Base-by-base conservation (phyloP, 1,140 invertebrate genomes). In the Tetramorium simillimum region DNA sequence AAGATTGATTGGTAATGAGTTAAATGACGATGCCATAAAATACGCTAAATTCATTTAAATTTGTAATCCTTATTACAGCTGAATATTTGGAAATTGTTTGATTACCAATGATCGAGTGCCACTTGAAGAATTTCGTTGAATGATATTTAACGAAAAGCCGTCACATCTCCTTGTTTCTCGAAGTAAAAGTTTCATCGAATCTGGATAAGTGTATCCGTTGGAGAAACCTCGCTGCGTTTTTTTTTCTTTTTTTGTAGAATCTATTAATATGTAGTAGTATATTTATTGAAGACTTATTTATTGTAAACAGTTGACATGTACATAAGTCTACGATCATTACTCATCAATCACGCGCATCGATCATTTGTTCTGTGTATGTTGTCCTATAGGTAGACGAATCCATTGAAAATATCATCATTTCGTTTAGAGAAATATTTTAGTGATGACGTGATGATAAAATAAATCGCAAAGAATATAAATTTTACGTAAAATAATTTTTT, bases 211-310 rank as follows among this genome's bases (percentile, higher is more conserved):
- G 21, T 58, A 70, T 69, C 67, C 67, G 37, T 70, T 78, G 63
- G 33, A 73, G 58, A 85, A 90, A 77, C 78, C 88, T 90, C 86
- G 86, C 89, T 80, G 86, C 84, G 80, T 89, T 85, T 88, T 80
- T 73, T 70, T 24, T 2, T 28, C 14, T 72, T 72, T 58, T 75
- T 62, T 88, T 84, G 53, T 91, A 91, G 87, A 88, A 91, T 58
- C 84, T 91, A 87, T 91, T 92, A 88, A 92, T 91, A 69, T 49
- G 65, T 92, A 91, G 89, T 92, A 91, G 88, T 84, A 86, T 93
- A 93, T 93, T 93, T 93, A 93, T 93, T 93, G 90, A 93, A 91
- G 88, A 93, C 89, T 91, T 92, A 93, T 93, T 93, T 93, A 92
- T 90, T 92, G 88, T 92, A 92, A 91, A 91, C 86, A 91, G 75